A percentile compares a stretch with the other conserved stretches of the same genome.
phyloP scores from a whole-genome alignment of 2,113 vertebrate species.

The Gobius niger region DNA sequence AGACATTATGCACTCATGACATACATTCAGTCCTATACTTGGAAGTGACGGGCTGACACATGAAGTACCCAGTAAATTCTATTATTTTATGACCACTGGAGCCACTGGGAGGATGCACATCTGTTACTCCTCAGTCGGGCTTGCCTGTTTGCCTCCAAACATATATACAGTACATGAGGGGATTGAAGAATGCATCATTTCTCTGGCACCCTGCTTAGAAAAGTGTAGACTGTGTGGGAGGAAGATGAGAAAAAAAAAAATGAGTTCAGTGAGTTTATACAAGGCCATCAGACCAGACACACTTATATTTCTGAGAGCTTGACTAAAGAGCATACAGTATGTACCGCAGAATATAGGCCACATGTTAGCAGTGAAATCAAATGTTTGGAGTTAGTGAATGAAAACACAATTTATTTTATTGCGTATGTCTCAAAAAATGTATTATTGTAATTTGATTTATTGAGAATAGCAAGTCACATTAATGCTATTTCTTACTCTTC shows the following conservation, averaged over 20 bases:
- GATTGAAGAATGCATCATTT: constrained; percentile 44
- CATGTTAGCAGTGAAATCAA: background rate
- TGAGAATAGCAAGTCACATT: too few species aligned
- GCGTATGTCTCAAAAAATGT: background rate
- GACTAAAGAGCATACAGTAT: background rate
- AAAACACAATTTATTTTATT: background rate
- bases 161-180: background rate
- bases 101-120: constrained; percentile 48
- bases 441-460: too few species aligned
- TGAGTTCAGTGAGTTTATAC: constrained; percentile 48
- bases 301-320: constrained; percentile 23
- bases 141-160: constrained; percentile 6
- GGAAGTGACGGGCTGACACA: constrained; percentile 8
- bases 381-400: background rate
- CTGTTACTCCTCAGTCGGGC: constrained; percentile 42
- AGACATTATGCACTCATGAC: constrained; percentile 23
- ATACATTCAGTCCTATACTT: background rate
- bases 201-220: constrained; percentile 25
- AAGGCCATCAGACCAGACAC: constrained; percentile 11
- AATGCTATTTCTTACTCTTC: too few species aligned
- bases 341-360: too few species aligned
- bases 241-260: constrained; percentile 15
- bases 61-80: background rate
- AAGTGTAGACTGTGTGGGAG: constrained; percentile 34
- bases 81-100: constrained; percentile 17